These are phyloP conservation scores for Drosophila incognita DNA, from an alignment of 2,888 invertebrate genomes.

Conservation along the genomic window DNA sequence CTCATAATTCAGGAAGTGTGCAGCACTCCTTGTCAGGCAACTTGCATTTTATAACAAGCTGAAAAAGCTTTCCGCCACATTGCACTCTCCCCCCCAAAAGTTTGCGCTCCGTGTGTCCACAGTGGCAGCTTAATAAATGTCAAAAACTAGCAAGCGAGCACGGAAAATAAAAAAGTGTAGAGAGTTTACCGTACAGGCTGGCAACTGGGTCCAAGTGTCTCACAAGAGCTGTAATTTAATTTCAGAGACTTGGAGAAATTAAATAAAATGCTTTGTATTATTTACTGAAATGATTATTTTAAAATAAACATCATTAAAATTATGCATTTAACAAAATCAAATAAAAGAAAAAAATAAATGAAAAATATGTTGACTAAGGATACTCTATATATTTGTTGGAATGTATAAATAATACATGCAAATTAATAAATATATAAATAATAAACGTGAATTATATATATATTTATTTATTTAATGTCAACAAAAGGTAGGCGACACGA, in stretches of 20 bases:
- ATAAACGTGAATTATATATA: too few species aligned
- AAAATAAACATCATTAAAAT: conserved; percentile 59
- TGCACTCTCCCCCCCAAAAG: conserved; percentile 15
- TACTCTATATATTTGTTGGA: neutral
- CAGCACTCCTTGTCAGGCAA: conserved; percentile 57
- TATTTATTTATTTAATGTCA: too few species aligned
- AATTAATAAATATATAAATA: too few species aligned
- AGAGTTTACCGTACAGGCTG: conserved; percentile 29
- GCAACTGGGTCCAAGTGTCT: conserved; percentile 9
- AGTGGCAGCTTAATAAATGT: conserved; percentile 74
- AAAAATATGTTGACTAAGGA: neutral
- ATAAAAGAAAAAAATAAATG: neutral
- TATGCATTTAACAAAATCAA: conserved; percentile 14
- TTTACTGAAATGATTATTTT: conserved; percentile 44
- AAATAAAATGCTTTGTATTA: conserved; percentile 41
- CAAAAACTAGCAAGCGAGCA: conserved; percentile 40
- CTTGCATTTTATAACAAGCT: conserved; percentile 72
- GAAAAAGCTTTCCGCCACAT: conserved; percentile 45
- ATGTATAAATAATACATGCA: neutral
- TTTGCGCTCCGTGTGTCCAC: conserved; percentile 16
- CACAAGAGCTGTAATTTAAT: conserved; percentile 31
- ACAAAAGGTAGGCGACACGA: too few species aligned
- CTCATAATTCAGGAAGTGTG: conserved; percentile 79
- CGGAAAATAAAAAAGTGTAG: neutral
- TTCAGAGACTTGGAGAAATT: conserved; percentile 17